Evolutionary conservation across 2,888 invertebrate species (phyloP).

Genomic region (Tipula helvola): DNA sequence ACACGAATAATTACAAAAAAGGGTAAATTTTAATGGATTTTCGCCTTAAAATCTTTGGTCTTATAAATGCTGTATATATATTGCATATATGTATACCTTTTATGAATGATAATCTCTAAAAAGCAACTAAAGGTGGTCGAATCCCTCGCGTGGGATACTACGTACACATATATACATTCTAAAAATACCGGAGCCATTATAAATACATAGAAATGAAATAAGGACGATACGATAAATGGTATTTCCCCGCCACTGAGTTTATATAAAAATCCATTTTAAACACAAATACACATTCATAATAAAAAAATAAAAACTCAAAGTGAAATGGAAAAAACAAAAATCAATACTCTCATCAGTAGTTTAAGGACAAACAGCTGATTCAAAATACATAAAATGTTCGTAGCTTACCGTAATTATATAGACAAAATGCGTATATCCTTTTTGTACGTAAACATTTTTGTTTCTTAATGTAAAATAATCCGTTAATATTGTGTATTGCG

Average conservation of each 20-base stretch:
- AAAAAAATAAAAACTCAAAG: neutral
- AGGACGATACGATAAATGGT: neutral
- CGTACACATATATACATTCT: neutral
- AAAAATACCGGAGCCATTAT: neutral
- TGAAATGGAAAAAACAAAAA: neutral
- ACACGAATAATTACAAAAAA: neutral
- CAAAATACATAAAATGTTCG: neutral
- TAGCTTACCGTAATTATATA: neutral
- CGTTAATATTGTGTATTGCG: neutral
- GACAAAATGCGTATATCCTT: neutral
- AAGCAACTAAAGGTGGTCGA: neutral
- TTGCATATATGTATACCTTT: neutral
- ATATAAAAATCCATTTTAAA: neutral
- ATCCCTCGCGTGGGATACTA: neutral
- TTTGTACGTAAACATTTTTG: neutral
- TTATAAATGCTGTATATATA: neutral
- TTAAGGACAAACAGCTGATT: neutral
- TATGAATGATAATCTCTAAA: neutral
- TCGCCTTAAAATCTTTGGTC: neutral
- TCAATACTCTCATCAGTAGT: neutral
- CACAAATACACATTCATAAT: neutral
- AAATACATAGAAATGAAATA: neutral
- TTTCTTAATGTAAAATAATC: neutral
- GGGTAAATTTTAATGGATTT: neutral
- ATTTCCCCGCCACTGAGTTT: neutral